Evolutionary conservation across 2,888 invertebrate species (phyloP), one percentile per base, ranked within the genome.

Genomic region (Drosophila robusta): DNA sequence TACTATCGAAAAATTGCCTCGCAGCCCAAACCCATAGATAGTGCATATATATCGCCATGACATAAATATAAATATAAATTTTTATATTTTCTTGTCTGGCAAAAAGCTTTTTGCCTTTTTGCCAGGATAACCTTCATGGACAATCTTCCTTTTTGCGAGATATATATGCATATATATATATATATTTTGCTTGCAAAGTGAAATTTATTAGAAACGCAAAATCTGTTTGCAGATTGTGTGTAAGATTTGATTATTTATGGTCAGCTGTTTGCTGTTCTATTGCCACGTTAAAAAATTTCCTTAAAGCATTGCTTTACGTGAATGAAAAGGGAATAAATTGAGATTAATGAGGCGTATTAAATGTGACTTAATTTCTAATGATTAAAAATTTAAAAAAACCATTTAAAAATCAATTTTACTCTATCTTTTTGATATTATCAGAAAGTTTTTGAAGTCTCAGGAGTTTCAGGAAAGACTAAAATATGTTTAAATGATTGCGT

Each of bases 131-230:
- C 67, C 54, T 71, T 77, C 67, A 72, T 47, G 73, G 58, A 18
- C 75, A 72, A 77, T 77, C 54, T 62, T 18, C 16, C 26, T 12
- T n/a, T 50, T 38, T 45, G 26, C 16, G 38, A 22, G 4, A 18
- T 50, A 54, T 41, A 45, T 51, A 6, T 60, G 8, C 32, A 22
- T 41, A 46, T 46, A 39, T 39, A 46, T 46, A 39, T 39, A 38
- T 51, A 11, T 16, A 16, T 24, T 49, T 70, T 38, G 80, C 67
- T 63, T 26, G 67, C 86, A 85, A 87, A 85, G 88, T 84, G 80
- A 88, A 88, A 84, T 88, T 88, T 84, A 88, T 84, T 88, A 88
- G 89, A 80, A 88, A 83, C 73, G 84, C 87, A 80, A 86, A 84
- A 88, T 84, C 83, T 86, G 84, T 86, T 88, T 86, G 80, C 73